Conservation (phyloP, 2,888 invertebrate genomes). For the Drosophila aldrichi region DNA sequence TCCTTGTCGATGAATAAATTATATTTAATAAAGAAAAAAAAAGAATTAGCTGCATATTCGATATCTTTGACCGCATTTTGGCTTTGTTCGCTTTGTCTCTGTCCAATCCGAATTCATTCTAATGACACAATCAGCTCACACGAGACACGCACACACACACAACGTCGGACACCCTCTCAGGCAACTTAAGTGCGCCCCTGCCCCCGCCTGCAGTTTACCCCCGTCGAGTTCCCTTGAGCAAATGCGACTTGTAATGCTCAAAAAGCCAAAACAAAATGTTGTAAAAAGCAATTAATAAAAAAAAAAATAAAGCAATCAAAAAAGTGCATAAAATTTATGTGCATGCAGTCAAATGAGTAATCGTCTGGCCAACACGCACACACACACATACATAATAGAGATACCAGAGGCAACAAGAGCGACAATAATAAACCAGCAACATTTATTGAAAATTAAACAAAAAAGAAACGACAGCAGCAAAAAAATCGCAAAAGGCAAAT, state of each 20-base stretch:
- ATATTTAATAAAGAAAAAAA: constrained; percentile 14
- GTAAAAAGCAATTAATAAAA: constrained; percentile 80
- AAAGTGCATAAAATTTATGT: constrained; percentile 78
- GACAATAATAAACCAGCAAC: constrained; percentile 64
- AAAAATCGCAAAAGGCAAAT: constrained; percentile 53
- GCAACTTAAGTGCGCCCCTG: constrained; percentile 11
- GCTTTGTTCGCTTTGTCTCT: constrained; percentile 64
- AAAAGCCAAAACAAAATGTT: constrained; percentile 62
- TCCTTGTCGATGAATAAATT: not conserved
- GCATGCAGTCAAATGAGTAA: constrained; percentile 80
- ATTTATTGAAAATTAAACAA: constrained; percentile 80
- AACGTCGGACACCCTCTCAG: constrained; percentile 30
- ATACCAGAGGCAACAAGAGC: constrained; percentile 51
- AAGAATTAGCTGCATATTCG: constrained; percentile 27
- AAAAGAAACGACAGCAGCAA: constrained; percentile 49
- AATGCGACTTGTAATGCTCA: constrained; percentile 60
- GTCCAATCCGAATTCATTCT: constrained; percentile 60
- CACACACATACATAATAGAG: constrained; percentile 26
- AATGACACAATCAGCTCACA: constrained; percentile 75
- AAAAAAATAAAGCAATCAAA: constrained; percentile 72
- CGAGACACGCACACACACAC: constrained; percentile 61
- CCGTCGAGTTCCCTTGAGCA: constrained; percentile 26
- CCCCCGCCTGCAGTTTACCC: constrained; percentile 1
- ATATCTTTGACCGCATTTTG: constrained; percentile 61
- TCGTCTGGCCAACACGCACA: constrained; percentile 57